Evolutionary conservation across 2,888 invertebrate genomes (phyloP).

Genomic region (Cremastinae sp.): DNA sequence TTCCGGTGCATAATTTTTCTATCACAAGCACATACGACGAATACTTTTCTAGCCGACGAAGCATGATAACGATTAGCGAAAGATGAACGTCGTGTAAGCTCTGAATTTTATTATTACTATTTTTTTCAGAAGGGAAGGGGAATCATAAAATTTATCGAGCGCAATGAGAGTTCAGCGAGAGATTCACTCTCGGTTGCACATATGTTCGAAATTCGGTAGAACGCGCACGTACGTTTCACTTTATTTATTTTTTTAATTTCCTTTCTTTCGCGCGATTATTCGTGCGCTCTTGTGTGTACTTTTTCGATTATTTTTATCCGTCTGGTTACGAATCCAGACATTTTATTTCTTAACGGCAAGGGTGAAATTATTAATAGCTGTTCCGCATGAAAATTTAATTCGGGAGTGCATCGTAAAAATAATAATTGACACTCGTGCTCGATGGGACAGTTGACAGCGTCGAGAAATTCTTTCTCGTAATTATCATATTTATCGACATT

Average conservation of each 20-base stretch:
- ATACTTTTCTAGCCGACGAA: constrained; percentile 46
- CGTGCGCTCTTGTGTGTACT: too few relatives aligned
- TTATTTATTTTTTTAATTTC: background rate
- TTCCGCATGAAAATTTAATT: too few relatives aligned
- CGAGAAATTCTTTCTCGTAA: too few relatives aligned
- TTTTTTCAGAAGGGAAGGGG: constrained; percentile 32
- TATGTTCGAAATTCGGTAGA: background rate
- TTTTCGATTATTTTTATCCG: too few relatives aligned
- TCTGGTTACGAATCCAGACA: too few relatives aligned
- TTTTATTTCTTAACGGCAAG: too few relatives aligned
- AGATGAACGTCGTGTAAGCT: constrained; percentile 24
- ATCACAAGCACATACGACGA: background rate
- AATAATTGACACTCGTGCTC: too few relatives aligned
- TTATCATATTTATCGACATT: too few relatives aligned
- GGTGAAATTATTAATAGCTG: too few relatives aligned
- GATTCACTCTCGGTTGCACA: constrained; percentile 16
- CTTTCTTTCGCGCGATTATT: background rate
- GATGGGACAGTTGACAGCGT: too few relatives aligned
- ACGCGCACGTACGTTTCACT: background rate
- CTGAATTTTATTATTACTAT: too few relatives aligned
- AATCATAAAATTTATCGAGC: constrained; percentile 57
- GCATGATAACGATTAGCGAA: constrained; percentile 54
- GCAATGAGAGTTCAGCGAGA: constrained; percentile 38
- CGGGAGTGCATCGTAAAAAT: too few relatives aligned
- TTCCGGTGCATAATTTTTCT: constrained; percentile 1